Base-by-base conservation (phyloP, 2,888 invertebrate genomes). In the Oligia latruncula region DNA sequence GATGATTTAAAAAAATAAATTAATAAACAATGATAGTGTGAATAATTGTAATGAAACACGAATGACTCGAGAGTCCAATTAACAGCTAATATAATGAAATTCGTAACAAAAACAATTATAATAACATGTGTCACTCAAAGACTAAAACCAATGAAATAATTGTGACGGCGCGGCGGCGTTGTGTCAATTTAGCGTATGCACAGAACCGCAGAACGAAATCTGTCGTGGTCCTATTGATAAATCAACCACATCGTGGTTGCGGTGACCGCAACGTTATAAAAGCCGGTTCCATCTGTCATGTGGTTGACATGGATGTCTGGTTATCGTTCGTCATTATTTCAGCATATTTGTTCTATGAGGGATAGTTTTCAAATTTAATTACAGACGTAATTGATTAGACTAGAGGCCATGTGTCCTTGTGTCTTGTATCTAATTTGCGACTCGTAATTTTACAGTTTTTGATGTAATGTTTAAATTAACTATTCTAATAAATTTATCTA, bases 151-250 rank as follows among this genome's bases (percentile, higher is more conserved):
- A 70, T 73, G 20, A 72, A 78, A 60, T 64, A 40, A 74, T 71
- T 71, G 17, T 60, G 20, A 40, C 43, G 75, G 3, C 35, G 35
- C 35, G 29, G 15, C 6, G 0, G 15, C 6, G 0, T 67, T n/a
- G 8, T 60, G 60, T 80, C 77, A 80, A 84, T 78, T 76, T 74
- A 72, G 67, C 40, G 64, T 58, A 70, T n/a, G 64, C 58, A 64
- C 3, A 15, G 35, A n/a, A 77, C 85, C 87, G 46, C 86, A 77
- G 4, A 82, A 84, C 58, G 78, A 84, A 87, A 85, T 77, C 85
- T 77, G 82, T 84, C 77, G 82, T 75, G 79, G 78, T 80, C 43
- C 52, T 79, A 85, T 83, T 87, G 83, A 87, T 87, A 80, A 29
- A 88, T 81, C 79, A 78, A 85, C 83, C 85, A 62, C 85, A 78